A percentile compares a stretch with the other conserved stretches of the same genome.
Conservation (phyloP, 2,797 vertebrate species). For the Gadopsis marmoratus region DNA sequence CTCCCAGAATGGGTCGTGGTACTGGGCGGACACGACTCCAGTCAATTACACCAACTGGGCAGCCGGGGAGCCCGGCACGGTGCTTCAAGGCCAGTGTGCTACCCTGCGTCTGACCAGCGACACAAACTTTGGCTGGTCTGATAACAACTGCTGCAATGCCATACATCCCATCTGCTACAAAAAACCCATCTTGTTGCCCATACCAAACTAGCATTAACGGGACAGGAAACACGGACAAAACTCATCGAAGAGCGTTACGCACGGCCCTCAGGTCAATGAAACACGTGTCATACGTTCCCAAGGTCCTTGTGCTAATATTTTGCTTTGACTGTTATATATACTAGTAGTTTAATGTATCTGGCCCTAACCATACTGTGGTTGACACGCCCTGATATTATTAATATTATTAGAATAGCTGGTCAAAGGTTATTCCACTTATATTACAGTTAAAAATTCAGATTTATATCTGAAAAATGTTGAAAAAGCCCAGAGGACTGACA, state of each 20-base stretch:
- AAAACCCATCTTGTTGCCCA: neutral
- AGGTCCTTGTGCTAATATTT: neutral
- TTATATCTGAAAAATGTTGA: no score
- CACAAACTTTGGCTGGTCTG: conserved; percentile 63
- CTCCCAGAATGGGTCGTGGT: conserved; percentile 71
- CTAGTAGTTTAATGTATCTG: neutral
- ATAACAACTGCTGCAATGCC: conserved; percentile 68
- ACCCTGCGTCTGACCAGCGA: conserved; percentile 35
- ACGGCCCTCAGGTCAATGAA: neutral
- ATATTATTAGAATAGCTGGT: neutral
- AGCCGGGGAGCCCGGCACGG: conserved; percentile 37
- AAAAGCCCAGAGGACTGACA: neutral
- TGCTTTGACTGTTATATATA: no score
- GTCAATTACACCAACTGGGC: conserved; percentile 67
- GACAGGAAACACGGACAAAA: neutral
- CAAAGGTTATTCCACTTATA: neutral
- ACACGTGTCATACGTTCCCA: no score
- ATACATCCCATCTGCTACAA: conserved; percentile 72
- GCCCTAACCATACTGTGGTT: neutral
- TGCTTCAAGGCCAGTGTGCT: conserved; percentile 67
- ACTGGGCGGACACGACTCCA: conserved; percentile 60
- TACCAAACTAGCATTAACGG: neutral
- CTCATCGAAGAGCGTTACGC: no score
- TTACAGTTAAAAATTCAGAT: neutral
- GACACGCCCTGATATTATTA: neutral